Evolutionary conservation across 2,888 invertebrate genomes (phyloP).

Genomic region (Drosophila birchii): DNA sequence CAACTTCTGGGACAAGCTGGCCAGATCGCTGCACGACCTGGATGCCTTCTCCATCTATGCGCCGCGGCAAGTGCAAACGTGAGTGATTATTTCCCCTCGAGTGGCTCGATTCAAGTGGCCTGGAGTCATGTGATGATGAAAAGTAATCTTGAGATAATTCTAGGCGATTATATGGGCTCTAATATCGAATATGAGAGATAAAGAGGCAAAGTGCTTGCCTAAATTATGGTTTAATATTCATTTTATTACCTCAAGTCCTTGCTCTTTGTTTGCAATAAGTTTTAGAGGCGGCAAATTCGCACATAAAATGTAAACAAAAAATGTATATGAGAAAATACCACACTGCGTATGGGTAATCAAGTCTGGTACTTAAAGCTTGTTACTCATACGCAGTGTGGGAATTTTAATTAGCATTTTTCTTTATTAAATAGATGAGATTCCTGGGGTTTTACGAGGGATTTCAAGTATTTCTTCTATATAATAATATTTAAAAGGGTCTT

Average conservation of each 20-base stretch:
- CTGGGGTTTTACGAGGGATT: neutral
- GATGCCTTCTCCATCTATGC: slow-evolving; percentile 50
- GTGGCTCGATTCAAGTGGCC: neutral
- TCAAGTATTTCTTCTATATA: neutral
- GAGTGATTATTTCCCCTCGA: slow-evolving; percentile 19
- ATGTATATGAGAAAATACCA: slow-evolving; percentile 16
- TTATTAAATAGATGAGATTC: too few relatives aligned
- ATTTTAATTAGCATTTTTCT: slow-evolving; percentile 19
- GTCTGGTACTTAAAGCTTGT: neutral
- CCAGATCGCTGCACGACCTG: slow-evolving; percentile 85
- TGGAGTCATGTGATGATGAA: neutral
- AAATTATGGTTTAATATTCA: neutral
- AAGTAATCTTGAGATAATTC: slow-evolving; percentile 2
- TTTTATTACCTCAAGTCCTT: slow-evolving; percentile 7
- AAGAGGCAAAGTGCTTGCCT: neutral
- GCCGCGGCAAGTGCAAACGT: slow-evolving; percentile 48
- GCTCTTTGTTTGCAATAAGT: neutral
- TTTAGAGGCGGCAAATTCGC: slow-evolving; percentile 10
- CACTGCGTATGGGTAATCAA: slow-evolving; percentile 7
- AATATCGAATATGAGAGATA: slow-evolving; percentile 4
- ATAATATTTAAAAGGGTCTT: neutral
- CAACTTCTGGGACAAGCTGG: slow-evolving; percentile 90
- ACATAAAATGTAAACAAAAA: slow-evolving; percentile 23
- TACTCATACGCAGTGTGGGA: slow-evolving; percentile 6
- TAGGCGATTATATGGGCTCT: neutral